Evolutionary conservation across 2,888 invertebrate species (phyloP), one percentile per base, ranked within the genome.

Genomic region (Calliphora vomitoria): DNA sequence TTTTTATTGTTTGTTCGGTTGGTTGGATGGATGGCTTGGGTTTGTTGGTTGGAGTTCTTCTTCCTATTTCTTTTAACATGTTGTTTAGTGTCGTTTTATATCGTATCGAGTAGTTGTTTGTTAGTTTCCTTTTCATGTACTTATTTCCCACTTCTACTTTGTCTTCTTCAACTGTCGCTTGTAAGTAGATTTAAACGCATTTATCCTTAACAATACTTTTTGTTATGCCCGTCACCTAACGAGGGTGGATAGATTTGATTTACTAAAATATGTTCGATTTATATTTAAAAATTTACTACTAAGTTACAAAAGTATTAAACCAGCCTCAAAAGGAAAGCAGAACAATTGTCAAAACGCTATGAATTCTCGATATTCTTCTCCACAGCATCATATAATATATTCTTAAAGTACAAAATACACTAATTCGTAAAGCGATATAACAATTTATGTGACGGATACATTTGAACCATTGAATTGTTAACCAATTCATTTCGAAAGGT

Each of bases 171-270:
- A 69, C 82, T 79, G 82, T 79, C 69, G 79, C 69, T 79, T 82
- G 82, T 82, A 86, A 82, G 86, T 75, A 64, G 69, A 86, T 75
- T 86, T 79, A 69, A 72, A 74, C 79, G 69, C 74, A 82, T 86
- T 86, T 82, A 75, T 79, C 53, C 53, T 66, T 35, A 74, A 82
- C 60, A 81, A 69, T 78, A 78, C 44, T 20, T 20, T 76, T 58
- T 75, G 13, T 72, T 71, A 25, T 66, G 15, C 15, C 47, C 55
- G 47, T 80, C 58, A 60, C 58, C 58, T 50, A 58, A 44, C 53
- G 53, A 20, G 25, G 25, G 25, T 38, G 31, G 55, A 31, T 75
- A 11, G 31, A 18, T 55, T 25, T 25, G 50, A 64, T 76, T 64
- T 62, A 13, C 62, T 25, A 44, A 25, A 74, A 31, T 60, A 25